Conservation (phyloP, 2,797 vertebrate genomes). For the Monodelphis domestica region DNA sequence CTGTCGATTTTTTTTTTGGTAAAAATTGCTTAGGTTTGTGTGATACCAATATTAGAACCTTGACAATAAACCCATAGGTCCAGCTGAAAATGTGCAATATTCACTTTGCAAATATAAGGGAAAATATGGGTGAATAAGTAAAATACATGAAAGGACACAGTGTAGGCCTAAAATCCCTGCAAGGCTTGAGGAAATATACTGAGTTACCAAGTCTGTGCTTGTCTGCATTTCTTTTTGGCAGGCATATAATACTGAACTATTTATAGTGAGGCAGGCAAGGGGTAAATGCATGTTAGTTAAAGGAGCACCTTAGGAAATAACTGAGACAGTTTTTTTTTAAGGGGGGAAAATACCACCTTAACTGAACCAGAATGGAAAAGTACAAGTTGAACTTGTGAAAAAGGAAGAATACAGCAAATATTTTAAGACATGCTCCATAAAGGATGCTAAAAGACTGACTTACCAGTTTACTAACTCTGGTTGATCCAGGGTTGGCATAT, state of each 20-base stretch:
- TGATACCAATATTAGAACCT: slow-evolving; percentile 5
- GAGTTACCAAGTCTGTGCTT: slow-evolving; percentile 29
- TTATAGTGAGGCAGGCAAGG: slow-evolving; percentile 67
- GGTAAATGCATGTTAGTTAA: slow-evolving; percentile 61
- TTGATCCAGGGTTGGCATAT: not conserved
- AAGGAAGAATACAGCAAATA: slow-evolving; percentile 13
- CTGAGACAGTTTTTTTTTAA: slow-evolving; percentile 11
- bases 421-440: not conserved
- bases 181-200: slow-evolving; percentile 40
- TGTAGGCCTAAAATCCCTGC: slow-evolving; percentile 43
- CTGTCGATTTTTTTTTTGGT: not conserved
- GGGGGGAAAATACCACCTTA: slow-evolving; percentile 24
- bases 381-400: slow-evolving; percentile 13
- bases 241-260: slow-evolving; percentile 68
- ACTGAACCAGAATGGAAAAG: slow-evolving; percentile 47
- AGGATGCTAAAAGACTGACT: not conserved
- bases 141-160: slow-evolving; percentile 56
- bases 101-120: slow-evolving; percentile 47
- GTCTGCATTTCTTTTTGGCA: slow-evolving; percentile 74
- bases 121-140: slow-evolving; percentile 50
- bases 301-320: slow-evolving; percentile 61
- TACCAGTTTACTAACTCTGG: not conserved
- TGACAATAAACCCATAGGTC: not conserved
- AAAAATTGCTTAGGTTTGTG: slow-evolving; percentile 6
- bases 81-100: slow-evolving; percentile 18